These are phyloP conservation scores for Aphaenogaster floridana DNA, from an alignment of 1,140 invertebrate species.

Conservation along the genomic window DNA sequence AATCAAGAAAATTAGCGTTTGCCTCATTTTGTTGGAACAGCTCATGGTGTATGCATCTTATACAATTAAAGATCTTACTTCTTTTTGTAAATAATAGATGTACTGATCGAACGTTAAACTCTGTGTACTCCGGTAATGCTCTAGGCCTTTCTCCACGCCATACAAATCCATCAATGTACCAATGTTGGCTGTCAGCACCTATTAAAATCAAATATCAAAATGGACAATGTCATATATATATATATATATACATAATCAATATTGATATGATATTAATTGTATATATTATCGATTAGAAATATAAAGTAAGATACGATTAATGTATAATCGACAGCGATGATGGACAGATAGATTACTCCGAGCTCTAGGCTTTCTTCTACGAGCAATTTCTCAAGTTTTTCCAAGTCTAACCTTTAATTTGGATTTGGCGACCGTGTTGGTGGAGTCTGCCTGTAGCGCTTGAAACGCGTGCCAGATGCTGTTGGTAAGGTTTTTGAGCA, in stretches of 20 bases:
- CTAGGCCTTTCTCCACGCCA: slow-evolving; percentile 92
- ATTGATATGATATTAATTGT: neutral
- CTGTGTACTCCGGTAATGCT: slow-evolving; percentile 90
- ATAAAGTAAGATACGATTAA: neutral
- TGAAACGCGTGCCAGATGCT: slow-evolving; percentile 93
- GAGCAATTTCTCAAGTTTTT: neutral
- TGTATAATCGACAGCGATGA: no score
- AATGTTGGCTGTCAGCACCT: slow-evolving; percentile 92
- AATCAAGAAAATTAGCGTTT: neutral
- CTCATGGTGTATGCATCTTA: neutral
- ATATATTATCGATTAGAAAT: slow-evolving; percentile 1
- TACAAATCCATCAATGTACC: slow-evolving; percentile 91
- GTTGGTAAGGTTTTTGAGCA: slow-evolving; percentile 91
- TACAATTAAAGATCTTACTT: slow-evolving; percentile 85
- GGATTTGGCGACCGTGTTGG: slow-evolving; percentile 90
- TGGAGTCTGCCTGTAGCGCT: slow-evolving; percentile 88
- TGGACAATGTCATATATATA: neutral
- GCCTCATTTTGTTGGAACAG: neutral
- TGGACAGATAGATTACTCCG: no score
- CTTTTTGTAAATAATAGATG: slow-evolving; percentile 91
- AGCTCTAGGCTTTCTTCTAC: no score
- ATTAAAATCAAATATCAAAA: slow-evolving; percentile 44
- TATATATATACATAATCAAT: neutral
- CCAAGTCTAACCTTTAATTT: slow-evolving; percentile 90
- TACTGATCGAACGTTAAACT: slow-evolving; percentile 91